Evolutionary conservation across 1,140 invertebrate genomes (phyloP), one percentile per base, ranked within the genome.

Genomic region (Scylla paramamosain): DNA sequence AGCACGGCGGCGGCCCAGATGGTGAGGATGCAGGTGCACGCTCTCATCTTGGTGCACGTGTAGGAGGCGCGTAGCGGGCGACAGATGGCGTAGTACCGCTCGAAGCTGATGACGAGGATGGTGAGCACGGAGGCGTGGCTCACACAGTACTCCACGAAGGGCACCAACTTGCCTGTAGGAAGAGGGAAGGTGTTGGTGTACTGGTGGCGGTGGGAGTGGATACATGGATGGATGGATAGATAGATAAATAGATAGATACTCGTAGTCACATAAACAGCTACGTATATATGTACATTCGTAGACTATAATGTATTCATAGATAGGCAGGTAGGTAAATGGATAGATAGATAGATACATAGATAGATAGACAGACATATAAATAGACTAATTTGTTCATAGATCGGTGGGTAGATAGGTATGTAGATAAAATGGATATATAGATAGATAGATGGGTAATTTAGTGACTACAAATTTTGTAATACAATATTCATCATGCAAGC

Each of bases 61-160:
- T 99, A 99, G 96, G 98, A 98, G 0, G 98, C 99, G 96, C 98
- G 98, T 86, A 99, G 97, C 0, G 99, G 99, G 96, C 99, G 98
- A 97, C 99, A 99, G 96, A 99, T 99, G 46, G 99, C 99, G 97
- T 99, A 99, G 97, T 99, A 99, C 10, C 99, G 82, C 89, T 96
- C 96, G 83, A 96, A 95, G 59, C 95, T 97, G 94, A 97, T 97
- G 83, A 99, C 99, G 96, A 99, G 97, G 96, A 99, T 99, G 20
- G 99, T 99, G 39, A 99, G 97, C 0, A 99, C 98, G 1, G 99
- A 99, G 16, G 98, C 98, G 97, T 99, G 98, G 0, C 99, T 98
- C n/a, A 99, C 99, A 0, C 98, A 98, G 96, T 99, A 97, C 97
- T 99, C 99, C 82, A 99, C 98, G 96, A 99, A 99, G 0, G 99